A percentile compares a stretch with the other conserved stretches of the same genome.
Evolutionary conservation across 2,113 vertebrate genomes (phyloP).

Genomic region (Platysternon megacephalum): DNA sequence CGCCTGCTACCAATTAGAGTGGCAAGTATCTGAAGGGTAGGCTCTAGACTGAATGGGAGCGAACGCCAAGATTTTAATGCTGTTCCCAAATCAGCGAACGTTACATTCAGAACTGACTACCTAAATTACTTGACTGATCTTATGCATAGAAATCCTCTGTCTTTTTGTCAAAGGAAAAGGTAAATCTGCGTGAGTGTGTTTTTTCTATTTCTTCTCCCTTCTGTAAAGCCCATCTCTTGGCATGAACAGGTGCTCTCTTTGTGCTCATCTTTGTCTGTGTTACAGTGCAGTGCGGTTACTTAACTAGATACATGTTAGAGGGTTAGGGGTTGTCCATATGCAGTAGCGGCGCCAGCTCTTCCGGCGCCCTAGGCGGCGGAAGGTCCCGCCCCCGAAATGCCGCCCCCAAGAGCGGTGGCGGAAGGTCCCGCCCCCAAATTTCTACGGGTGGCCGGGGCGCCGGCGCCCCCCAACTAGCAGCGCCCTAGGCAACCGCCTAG

Average conservation of each 20-base stretch:
- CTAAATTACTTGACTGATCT: not conserved
- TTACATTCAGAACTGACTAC: not conserved
- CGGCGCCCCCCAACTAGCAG: too few relatives aligned
- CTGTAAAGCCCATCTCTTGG: not conserved
- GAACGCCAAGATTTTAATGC: not conserved
- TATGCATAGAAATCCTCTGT: not conserved
- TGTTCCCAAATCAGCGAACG: not conserved
- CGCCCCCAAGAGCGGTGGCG: too few relatives aligned
- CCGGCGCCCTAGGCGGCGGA: too few relatives aligned
- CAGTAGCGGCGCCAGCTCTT: too few relatives aligned
- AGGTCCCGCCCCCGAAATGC: too few relatives aligned
- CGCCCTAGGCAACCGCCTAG: too few relatives aligned
- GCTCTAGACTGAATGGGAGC: not conserved
- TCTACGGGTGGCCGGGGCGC: too few relatives aligned
- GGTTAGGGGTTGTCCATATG: too few relatives aligned
- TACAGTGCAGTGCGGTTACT: not conserved
- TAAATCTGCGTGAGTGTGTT: not conserved
- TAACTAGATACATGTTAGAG: not conserved
- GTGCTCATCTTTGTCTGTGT: not conserved
- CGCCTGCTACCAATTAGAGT: not conserved
- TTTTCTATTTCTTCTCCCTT: not conserved
- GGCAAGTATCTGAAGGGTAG: not conserved
- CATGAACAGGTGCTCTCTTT: not conserved
- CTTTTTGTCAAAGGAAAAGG: not conserved
- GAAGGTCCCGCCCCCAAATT: too few relatives aligned